Evolutionary conservation across 2,888 invertebrate species (phyloP), one percentile per base, ranked within the genome.

Genomic region (Tenthredo distinguenda): DNA sequence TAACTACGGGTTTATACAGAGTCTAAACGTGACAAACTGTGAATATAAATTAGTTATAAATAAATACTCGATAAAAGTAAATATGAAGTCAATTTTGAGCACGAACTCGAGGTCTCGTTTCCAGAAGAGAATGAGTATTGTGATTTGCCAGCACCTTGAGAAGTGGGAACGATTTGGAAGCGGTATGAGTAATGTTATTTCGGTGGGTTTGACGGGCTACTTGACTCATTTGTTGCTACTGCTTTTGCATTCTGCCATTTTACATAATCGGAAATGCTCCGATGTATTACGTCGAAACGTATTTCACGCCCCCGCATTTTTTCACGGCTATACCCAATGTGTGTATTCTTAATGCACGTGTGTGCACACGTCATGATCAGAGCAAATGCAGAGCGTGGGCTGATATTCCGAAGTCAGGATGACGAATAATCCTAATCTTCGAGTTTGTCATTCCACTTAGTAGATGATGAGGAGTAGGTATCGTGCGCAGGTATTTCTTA

Each of bases 261-360:
- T 21, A 58, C 84, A 50, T 84, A 84, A 74, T 47, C 84, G 84
- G 84, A 84, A 84, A 84, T 74, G 84, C 83, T 50, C 68, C 43
- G 68, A 21, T 0, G 74, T 43, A 21, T 74, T 43, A 74, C 40
- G 74, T 43, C 26, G 74, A 43, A 74, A 74, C 21, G 15, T 10
- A 10, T 47, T 68, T 9, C 15, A 40, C n/a, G 68, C 15, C 4
- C 43, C 34, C 37, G n/a, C 37, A 26, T 76, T 76, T 76, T 76
- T 72, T 34, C 2, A 43, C 43, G 12, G 12, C 47, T 76, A 40
- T 47, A 74, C 68, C 15, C 34, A 18, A 37, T 68, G 26, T 40
- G 37, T 40, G 12, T 40, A n/a, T 34, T 47, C 26, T 47, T 15
- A 26, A 15, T 77, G 15, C 43, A 31, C 50, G 40, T 34, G 34